phyloP scores from a whole-genome alignment of 2,888 invertebrate species.

The Nephrotoma appendiculata region DNA sequence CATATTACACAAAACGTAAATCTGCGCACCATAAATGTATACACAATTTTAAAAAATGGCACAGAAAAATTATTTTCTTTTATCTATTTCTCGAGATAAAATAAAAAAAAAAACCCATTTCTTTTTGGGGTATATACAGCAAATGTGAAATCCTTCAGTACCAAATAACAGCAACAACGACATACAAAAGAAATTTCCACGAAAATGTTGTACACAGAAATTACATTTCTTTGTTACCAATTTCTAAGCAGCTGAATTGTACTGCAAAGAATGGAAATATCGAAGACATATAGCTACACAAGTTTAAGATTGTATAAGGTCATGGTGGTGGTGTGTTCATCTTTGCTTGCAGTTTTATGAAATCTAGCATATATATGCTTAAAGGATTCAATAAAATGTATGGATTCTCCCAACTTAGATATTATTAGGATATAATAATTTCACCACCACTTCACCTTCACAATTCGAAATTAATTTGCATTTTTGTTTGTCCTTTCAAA shows the following conservation, averaged over 20 bases:
- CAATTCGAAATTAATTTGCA: too few relatives aligned
- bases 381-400: background rate
- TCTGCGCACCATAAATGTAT: background rate
- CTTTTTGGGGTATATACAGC: background rate
- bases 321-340: background rate
- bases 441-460: too few relatives aligned
- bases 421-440: too few relatives aligned
- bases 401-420: too few relatives aligned
- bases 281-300: background rate
- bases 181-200: background rate
- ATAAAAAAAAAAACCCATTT: background rate
- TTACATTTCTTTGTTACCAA: background rate
- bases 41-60: background rate
- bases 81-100: background rate
- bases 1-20: background rate
- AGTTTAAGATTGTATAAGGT: background rate
- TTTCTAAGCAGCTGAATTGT: background rate
- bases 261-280: background rate
- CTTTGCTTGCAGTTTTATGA: background rate
- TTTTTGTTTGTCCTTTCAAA: too few relatives aligned
- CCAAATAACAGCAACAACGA: background rate
- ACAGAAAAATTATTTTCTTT: background rate
- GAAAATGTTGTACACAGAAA: background rate
- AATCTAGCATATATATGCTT: background rate
- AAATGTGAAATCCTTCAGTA: background rate